A percentile compares a stretch with the other conserved stretches of the same genome.
phyloP scores from a whole-genome alignment of 2,888 invertebrate genomes.

The Synanthedon vespiformis region DNA sequence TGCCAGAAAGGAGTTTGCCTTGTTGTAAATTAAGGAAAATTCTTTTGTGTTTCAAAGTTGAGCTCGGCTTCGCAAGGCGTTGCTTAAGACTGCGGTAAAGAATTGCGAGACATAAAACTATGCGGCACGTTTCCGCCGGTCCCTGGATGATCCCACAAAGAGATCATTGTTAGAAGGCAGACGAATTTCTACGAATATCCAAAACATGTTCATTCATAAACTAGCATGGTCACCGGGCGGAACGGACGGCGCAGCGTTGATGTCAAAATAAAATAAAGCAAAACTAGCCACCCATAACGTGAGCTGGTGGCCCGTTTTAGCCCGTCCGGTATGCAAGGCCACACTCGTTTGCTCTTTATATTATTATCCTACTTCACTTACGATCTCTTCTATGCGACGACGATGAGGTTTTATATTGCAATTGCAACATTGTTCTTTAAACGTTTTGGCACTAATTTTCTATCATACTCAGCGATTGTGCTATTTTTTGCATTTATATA shows the following conservation, averaged over 20 bases:
- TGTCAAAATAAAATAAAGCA: slow-evolving; percentile 41
- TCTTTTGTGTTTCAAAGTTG: not conserved
- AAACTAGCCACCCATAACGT: slow-evolving; percentile 29
- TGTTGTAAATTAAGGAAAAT: not conserved
- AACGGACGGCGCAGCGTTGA: slow-evolving; percentile 23
- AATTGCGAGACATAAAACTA: slow-evolving; percentile 14
- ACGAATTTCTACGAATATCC: slow-evolving; percentile 37
- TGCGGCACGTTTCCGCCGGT: slow-evolving; percentile 35
- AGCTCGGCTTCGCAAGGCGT: not conserved
- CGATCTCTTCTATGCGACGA: no score
- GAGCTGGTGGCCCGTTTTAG: slow-evolving; percentile 2
- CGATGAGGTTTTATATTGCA: no score
- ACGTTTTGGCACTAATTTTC: no score
- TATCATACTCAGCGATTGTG: no score
- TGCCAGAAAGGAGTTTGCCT: not conserved
- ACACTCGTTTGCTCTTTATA: not conserved
- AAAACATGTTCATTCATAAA: slow-evolving; percentile 49
- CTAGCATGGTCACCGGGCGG: slow-evolving; percentile 31
- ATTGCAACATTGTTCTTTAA: no score
- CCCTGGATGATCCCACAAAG: slow-evolving; percentile 29
- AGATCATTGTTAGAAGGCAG: slow-evolving; percentile 9
- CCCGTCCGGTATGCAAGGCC: slow-evolving; percentile 1
- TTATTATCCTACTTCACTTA: no score
- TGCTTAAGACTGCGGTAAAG: not conserved
- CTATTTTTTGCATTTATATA: no score